phyloP scores from a whole-genome alignment of 2,888 invertebrate genomes.

The Synergus gifuensis region DNA sequence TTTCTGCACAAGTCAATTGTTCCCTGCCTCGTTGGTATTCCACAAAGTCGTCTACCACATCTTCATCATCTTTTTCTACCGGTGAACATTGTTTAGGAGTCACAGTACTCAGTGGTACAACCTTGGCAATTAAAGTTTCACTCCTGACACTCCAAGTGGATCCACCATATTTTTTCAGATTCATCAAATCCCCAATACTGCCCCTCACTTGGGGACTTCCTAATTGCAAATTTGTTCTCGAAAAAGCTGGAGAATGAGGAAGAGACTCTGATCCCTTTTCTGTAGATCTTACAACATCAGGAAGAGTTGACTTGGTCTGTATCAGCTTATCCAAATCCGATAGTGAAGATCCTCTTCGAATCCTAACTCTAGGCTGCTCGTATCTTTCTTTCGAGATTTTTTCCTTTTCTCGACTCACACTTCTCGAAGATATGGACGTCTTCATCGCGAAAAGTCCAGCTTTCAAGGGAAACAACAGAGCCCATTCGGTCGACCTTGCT shows the following conservation, averaged over 20 bases:
- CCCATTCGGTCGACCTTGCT: constrained; percentile 80
- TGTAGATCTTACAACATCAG: constrained; percentile 79
- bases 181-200: constrained; percentile 90
- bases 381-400: constrained; percentile 58
- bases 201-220: constrained; percentile 76
- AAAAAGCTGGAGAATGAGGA: constrained; percentile 80
- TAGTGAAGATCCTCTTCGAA: constrained; percentile 86
- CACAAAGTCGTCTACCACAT: constrained; percentile 56
- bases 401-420: constrained; percentile 66
- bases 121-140: constrained; percentile 85
- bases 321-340: constrained; percentile 85
- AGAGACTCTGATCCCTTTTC: constrained; percentile 77
- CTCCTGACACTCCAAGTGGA: constrained; percentile 86
- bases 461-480: constrained; percentile 81
- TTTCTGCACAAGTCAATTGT: constrained; percentile 84
- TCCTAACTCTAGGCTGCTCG: constrained; percentile 72
- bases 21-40: constrained; percentile 72
- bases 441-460: constrained; percentile 81
- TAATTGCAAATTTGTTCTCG: constrained; percentile 76
- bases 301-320: constrained; percentile 68
- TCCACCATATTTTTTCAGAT: constrained; percentile 85
- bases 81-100: constrained; percentile 80
- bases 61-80: constrained; percentile 67
- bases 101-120: constrained; percentile 87
- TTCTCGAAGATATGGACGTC: constrained; percentile 76